phyloP scores from a whole-genome alignment of 2,113 vertebrate species.

The Gymnorhina tibicen region DNA sequence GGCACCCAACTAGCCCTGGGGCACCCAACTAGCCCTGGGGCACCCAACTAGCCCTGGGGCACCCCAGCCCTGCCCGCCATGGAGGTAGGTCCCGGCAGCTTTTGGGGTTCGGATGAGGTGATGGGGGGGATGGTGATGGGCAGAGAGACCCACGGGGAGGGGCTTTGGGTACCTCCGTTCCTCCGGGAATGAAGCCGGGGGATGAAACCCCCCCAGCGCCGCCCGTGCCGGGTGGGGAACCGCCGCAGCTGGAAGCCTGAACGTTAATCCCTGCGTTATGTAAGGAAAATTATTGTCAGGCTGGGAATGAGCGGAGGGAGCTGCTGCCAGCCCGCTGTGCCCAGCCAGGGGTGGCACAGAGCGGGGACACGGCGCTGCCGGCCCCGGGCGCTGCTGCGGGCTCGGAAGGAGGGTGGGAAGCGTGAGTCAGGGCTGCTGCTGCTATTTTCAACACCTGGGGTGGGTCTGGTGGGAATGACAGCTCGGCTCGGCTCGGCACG shows the following conservation, averaged over 20 bases:
- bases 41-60: neutral
- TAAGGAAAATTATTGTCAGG: neutral
- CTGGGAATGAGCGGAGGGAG: neutral
- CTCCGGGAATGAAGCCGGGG: neutral
- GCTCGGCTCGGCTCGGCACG: neutral
- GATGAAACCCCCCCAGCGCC: neutral
- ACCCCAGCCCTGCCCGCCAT: neutral
- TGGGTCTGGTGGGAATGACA: neutral
- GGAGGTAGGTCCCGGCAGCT: constrained; percentile 39
- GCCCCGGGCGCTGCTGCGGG: neutral
- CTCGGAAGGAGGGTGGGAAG: neutral
- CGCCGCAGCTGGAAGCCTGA: neutral
- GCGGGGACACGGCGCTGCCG: neutral
- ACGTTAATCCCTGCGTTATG: neutral
- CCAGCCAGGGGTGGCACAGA: neutral
- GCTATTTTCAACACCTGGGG: neutral
- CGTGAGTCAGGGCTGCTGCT: constrained; percentile 1
- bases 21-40: too few species aligned
- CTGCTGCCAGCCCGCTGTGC: neutral
- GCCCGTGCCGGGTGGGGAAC: neutral
- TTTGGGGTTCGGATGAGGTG: fast-evolving
- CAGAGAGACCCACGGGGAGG: fast-evolving
- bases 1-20: neutral
- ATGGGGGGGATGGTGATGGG: neutral
- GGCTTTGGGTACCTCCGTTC: fast-evolving